phyloP scores from a whole-genome alignment of 2,797 vertebrate genomes.

The Lacerta viridis region DNA sequence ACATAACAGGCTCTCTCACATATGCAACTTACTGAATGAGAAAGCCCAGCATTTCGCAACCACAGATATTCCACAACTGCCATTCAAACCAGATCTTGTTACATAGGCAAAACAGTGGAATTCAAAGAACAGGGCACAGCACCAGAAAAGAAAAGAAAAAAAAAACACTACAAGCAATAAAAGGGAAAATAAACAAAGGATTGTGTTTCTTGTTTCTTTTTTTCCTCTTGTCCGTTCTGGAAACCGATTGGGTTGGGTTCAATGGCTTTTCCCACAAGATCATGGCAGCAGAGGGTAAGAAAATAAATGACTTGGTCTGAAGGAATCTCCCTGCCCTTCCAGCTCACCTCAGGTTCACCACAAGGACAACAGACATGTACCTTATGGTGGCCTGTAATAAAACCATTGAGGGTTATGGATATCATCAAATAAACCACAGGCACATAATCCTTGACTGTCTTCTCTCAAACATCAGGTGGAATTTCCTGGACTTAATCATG shows the following conservation, averaged over 20 bases:
- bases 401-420: constrained; percentile 63
- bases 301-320: constrained; percentile 57
- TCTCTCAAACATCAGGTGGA: not conserved
- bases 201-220: not conserved
- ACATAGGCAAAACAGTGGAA: constrained; percentile 66
- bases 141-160: constrained; percentile 5
- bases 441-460: not conserved
- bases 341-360: constrained; percentile 70
- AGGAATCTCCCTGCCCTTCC: constrained; percentile 59
- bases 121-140: constrained; percentile 61
- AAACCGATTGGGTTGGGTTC: constrained; percentile 10
- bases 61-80: not conserved
- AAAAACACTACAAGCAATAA: constrained; percentile 41
- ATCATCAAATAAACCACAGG: constrained; percentile 59
- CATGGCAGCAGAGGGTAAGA: constrained; percentile 29
- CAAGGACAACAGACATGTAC: constrained; percentile 65
- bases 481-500: constrained; percentile 49
- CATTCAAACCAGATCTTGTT: constrained; percentile 43
- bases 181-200: constrained; percentile 61
- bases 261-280: constrained; percentile 38
- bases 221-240: constrained; percentile 58
- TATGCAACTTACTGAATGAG: constrained; percentile 13
- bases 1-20: not conserved
- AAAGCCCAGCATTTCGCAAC: constrained; percentile 64
- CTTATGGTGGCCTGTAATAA: constrained; percentile 52